These are phyloP conservation scores for Labrus mixtus DNA, from an alignment of 2,113 vertebrate species.

Conservation along the genomic window DNA sequence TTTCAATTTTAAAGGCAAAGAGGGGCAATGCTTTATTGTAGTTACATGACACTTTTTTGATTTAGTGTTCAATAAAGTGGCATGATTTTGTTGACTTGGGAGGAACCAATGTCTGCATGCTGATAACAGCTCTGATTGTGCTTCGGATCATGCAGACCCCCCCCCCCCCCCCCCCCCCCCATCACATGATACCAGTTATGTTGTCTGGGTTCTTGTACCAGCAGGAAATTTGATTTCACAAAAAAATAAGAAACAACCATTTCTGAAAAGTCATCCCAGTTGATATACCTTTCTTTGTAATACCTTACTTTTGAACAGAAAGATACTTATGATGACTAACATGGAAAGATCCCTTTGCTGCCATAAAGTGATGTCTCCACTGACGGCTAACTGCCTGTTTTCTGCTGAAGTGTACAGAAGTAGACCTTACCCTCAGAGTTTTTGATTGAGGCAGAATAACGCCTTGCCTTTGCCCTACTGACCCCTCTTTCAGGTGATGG, in stretches of 20 bases:
- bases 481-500: not conserved
- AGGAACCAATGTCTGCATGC: not conserved
- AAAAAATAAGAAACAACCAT: not conserved
- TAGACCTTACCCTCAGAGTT: not conserved
- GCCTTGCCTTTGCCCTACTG: not conserved
- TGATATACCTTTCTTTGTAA: not conserved
- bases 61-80: not conserved
- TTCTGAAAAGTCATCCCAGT: too few relatives aligned
- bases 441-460: constrained; percentile 2
- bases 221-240: constrained; percentile 40
- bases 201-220: constrained; percentile 26
- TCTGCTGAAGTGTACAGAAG: constrained; percentile 10
- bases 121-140: not conserved
- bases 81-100: not conserved
- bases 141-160: not conserved
- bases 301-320: too few relatives aligned
- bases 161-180: constrained; percentile 24
- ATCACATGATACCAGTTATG: constrained; percentile 75
- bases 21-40: constrained; percentile 6
- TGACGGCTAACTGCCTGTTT: not conserved
- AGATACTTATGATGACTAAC: not conserved
- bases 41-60: too few relatives aligned
- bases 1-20: constrained; percentile 1
- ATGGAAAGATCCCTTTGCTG: not conserved
- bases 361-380: not conserved